Evolutionary conservation across 2,113 vertebrate species (phyloP), one percentile per base, ranked within the genome.

Genomic region (Nothoprocta perdicaria): DNA sequence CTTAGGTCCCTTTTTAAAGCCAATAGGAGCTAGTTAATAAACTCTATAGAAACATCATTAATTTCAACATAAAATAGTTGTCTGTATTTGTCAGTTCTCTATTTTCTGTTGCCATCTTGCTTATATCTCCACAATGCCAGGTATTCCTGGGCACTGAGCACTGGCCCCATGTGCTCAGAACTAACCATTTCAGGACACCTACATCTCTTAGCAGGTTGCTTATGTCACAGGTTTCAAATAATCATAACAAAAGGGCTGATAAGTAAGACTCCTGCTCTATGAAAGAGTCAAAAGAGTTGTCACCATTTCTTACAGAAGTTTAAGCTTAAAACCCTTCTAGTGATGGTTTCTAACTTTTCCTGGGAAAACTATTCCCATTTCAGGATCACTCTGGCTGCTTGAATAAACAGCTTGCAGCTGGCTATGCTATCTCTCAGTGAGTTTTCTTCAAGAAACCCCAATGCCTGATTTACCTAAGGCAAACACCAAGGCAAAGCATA

Each of bases 341-440:
- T 6, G 10, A 80, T 3, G 2, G 18, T 62, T 85, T 52, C 17
- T 8, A 55, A 5, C 12, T 92, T 55, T 67, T 46, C 27, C 63
- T 46, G 29, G 10, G 7, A 63, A 55, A 74, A 10, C n/a, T 92
- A 18, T 71, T 74, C 24, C 41, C 26, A 14, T 38, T 46, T 18
- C 43, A 31, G 53, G 14, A 57, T 14, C 35, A 10, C 45, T 69
- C 7, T 88, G 46, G 3, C 24, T 86, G 22, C 81, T 74, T 60
- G 75, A 65, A 62, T 40, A 74, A 90, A 61, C 52, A 90, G 29
- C n/a, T 57, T 86, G 77, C 67, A 87, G n/a, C 92, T 79, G 27
- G 65, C 48, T 40, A 3, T 52, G 24, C 43, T 88, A 3, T 61
- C 40, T 75, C 92, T 66, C 63, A 0, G 0, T 4, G 17, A 60